Base-by-base conservation (phyloP, 2,888 invertebrate species). In the Ectobius pallidus region DNA sequence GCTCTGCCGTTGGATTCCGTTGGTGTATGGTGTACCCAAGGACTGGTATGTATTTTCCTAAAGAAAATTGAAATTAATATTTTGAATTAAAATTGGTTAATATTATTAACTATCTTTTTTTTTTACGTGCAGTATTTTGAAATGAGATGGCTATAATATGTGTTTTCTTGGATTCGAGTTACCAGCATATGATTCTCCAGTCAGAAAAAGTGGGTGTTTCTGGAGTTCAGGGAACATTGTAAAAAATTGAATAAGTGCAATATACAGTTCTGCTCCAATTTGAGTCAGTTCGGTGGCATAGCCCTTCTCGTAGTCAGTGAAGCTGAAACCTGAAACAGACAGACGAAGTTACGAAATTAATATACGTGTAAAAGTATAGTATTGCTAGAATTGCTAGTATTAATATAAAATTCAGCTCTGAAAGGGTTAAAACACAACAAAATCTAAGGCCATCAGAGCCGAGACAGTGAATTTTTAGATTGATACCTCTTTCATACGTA, bases 111-210 rank as follows among this genome's bases (percentile, higher is more conserved):
- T n/a, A n/a, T n/a, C n/a, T n/a, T n/a, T n/a, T n/a, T n/a, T n/a
- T n/a, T n/a, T n/a, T n/a, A n/a, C n/a, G n/a, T n/a, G n/a, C n/a
- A n/a, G n/a, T n/a, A n/a, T n/a, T n/a, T n/a, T n/a, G n/a, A n/a
- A n/a, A n/a, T n/a, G n/a, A n/a, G n/a, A n/a, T n/a, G n/a, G n/a
- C n/a, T n/a, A n/a, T n/a, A n/a, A n/a, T n/a, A n/a, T n/a, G n/a
- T n/a, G n/a, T n/a, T n/a, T n/a, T n/a, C n/a, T 7, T 0, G 2
- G n/a, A 3, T 34, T 63, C n/a, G 34, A 86, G 78, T 87, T 86
- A 67, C 89, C 89, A 1, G 88, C 89, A 79, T 89, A 90, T 0
- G 89, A 89, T 80, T 91, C 90, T 11, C 91, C 91, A 0, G 90
- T 87, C 0, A 90, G 84, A 67, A 87, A 90, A 75, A 91, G 86